Conservation (phyloP, 2,113 vertebrate genomes). For the western clawed frog (Xenopus tropicalis) region UCB_Xtro_10.0 CM004444.2:90045501-90046000, state of each 20-base stretch:
- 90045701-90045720: conserved; percentile 30
- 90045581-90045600: no score
- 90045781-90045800: conserved; percentile 33
- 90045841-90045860: conserved; percentile 42
- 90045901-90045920: conserved; percentile 27
- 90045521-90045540: no score
- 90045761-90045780: conserved; percentile 32
- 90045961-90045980: neutral
- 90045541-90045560: no score
- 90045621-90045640: no score
- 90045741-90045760: conserved; percentile 37
- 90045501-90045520: no score
- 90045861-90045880: conserved; percentile 46
- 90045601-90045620: no score
- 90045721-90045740: conserved; percentile 30
- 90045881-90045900: conserved; percentile 26
- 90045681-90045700: conserved; percentile 15
- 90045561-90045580: no score
- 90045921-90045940: conserved; percentile 26
- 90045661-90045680: conserved; percentile 12
- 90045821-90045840: conserved; percentile 44
- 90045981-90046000: neutral
- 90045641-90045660: neutral
- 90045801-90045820: conserved; percentile 41
- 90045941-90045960: conserved; percentile 1